A percentile compares a stretch with the other conserved stretches of the same genome.
These are phyloP conservation scores for Pomacea maculata DNA, from an alignment of 1,140 invertebrate genomes.

Conservation along the genomic window DNA sequence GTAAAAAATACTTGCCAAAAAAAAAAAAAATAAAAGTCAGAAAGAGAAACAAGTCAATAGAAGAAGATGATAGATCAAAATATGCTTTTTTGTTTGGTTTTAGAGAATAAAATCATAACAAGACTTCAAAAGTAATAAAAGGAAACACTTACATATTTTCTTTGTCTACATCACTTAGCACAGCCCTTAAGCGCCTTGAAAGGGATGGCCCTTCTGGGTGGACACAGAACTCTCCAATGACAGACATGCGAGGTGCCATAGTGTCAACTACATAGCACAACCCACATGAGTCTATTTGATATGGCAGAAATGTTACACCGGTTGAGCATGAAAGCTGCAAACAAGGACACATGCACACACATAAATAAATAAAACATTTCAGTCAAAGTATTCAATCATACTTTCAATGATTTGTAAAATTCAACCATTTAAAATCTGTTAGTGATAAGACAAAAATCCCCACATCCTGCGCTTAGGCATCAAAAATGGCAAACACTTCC, in stretches of 20 bases:
- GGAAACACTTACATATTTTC: slow-evolving; percentile 51
- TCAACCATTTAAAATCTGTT: too few species aligned
- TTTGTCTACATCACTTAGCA: slow-evolving; percentile 57
- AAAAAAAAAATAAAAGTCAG: not conserved
- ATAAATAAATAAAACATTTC: not conserved
- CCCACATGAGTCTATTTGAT: slow-evolving; percentile 77
- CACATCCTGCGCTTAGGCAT: too few species aligned
- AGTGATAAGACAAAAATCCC: too few species aligned
- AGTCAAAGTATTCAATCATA: slow-evolving; percentile 1
- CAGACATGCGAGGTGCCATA: slow-evolving; percentile 28
- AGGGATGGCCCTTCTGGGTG: slow-evolving; percentile 73
- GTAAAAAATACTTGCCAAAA: not conserved
- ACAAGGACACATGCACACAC: too few species aligned
- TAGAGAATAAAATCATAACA: not conserved
- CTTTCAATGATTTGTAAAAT: not conserved
- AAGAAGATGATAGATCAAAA: not conserved
- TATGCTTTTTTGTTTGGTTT: not conserved
- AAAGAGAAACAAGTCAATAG: not conserved
- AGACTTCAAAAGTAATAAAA: not conserved
- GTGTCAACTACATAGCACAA: slow-evolving; percentile 79
- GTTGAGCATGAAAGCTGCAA: slow-evolving; percentile 82
- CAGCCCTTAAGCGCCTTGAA: slow-evolving; percentile 78
- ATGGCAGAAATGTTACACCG: slow-evolving; percentile 87
- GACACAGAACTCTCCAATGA: slow-evolving; percentile 46
- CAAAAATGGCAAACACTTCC: too few species aligned